phyloP scores from a whole-genome alignment of 2,888 invertebrate species.

The Catocala sponsa region DNA sequence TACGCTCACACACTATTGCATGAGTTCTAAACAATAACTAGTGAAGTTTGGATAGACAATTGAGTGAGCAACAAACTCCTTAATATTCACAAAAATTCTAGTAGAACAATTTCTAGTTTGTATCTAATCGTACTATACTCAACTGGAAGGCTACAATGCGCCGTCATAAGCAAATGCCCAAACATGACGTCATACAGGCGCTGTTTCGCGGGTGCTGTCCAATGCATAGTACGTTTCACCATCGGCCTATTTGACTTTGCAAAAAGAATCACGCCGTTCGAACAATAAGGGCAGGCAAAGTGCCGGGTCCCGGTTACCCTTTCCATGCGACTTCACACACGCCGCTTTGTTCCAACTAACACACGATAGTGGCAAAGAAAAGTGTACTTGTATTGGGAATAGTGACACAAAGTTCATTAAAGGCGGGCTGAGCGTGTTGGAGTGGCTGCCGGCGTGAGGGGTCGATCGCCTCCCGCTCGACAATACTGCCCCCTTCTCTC shows the following conservation, averaged over 20 bases:
- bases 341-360: slow-evolving; percentile 81
- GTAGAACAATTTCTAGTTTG: no score
- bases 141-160: no score
- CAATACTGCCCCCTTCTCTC: slow-evolving; percentile 47
- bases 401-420: slow-evolving; percentile 87
- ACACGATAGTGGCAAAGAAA: slow-evolving; percentile 83
- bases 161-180: no score
- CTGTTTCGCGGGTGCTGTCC: no score
- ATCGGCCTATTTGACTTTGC: slow-evolving; percentile 67
- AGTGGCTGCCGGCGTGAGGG: slow-evolving; percentile 77
- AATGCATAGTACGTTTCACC: slow-evolving; percentile 20
- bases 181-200: no score
- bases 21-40: no score
- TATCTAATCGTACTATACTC: no score
- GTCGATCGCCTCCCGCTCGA: slow-evolving; percentile 62
- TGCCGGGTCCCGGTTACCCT: slow-evolving; percentile 74
- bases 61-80: no score
- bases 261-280: slow-evolving; percentile 65
- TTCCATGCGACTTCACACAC: slow-evolving; percentile 79
- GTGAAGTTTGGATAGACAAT: no score
- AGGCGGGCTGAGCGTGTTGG: slow-evolving; percentile 84
- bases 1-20: no score
- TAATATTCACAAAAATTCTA: no score
- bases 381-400: slow-evolving; percentile 85
- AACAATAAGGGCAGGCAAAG: slow-evolving; percentile 77